Evolutionary conservation across 92 coral and sea anemone genomes (phyloP), one percentile per base, ranked within the genome.

Genomic region (Phenganax subtilis): DNA sequence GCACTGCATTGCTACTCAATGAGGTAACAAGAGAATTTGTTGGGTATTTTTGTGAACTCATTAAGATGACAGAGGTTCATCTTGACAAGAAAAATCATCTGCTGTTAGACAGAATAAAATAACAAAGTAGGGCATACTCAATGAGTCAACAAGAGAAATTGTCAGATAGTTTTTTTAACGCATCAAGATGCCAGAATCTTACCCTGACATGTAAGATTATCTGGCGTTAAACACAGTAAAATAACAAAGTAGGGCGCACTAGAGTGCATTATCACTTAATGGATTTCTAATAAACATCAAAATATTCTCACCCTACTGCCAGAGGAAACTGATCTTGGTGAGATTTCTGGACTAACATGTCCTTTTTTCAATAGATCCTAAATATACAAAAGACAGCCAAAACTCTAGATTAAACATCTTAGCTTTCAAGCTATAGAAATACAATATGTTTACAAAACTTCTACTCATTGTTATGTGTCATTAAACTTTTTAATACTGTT

Each of bases 321-420:
- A 62, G 83, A 64, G 17, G 83, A 79, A 6, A 54, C 54, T 16
- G 83, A 79, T 65, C 83, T 79, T 3, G 83, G 83, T 17, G 83
- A 79, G 15, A 63, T 79, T 65, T 79, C 83, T 47, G 83, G 83
- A 56, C 83, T 79, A 12, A 47, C 56, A 9, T 60, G 83, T 44
- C 83, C 74, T 79, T 79, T 79, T 29, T 79, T 79, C 2, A 54
- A 60, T n/a, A 60, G 52, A 68, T 79, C 83, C 83, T 79, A 68
- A 17, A 1, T 37, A 64, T 12, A 73, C 6, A 1, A 51, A 30
- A 16, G 2, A 47, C 0, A 10, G 6, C 12, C 16, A 7, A 9
- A 9, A 9, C 14, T 68, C 12, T 29, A 17, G 10, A 71, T 20
- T 16, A 52, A 5, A 67, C 9, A 20, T 8, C 9, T 20, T 14